Evolutionary conservation across 1,140 invertebrate genomes (phyloP), one percentile per base, ranked within the genome.

Genomic region (Drosophila quadrilineata): DNA sequence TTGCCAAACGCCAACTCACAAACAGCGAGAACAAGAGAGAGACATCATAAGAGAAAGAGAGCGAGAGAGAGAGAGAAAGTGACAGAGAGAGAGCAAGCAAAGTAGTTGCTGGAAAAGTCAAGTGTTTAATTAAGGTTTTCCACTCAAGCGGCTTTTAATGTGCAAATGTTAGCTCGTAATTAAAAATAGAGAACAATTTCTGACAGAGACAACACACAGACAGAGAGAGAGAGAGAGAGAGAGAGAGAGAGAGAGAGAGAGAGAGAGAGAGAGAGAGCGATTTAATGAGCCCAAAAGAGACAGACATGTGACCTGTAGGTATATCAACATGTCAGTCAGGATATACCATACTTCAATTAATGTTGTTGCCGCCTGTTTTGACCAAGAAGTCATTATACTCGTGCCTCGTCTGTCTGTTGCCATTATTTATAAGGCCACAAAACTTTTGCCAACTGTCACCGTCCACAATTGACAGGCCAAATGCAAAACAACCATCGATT

Each of bases 61-160:
- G 48, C 14, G 5, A 5, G 16, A 8, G 29, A 33, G 31, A 22
- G n/a, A 3, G 41, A 1, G 22, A 5, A 22, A 8, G 14, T 6
- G 53, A n/a, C n/a, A 3, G 40, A 41, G 9, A 2, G 29, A 33
- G 31, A 41, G 38, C 8, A 9, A 43, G 21, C n/a, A n/a, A n/a
- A n/a, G n/a, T n/a, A n/a, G 9, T 40, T 22, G 52, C 43, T 53
- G 53, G 41, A 67, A 58, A 62, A 70, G 66, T 70, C 66, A 70
- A 72, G 70, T 70, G 70, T 70, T 72, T 72, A 72, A 72, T 72
- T 70, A 72, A 72, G 70, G 68, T 70, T 70, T 72, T 49, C 66
- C 36, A 54, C 53, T 28, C 35, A 53, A 38, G 59, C 66, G 54
- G 49, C 48, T 65, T 59, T 72, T 70, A 70, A 72, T 70, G 66